Base-by-base conservation (phyloP, 2,888 invertebrate genomes). In the Cheiracanthium punctorium region DNA sequence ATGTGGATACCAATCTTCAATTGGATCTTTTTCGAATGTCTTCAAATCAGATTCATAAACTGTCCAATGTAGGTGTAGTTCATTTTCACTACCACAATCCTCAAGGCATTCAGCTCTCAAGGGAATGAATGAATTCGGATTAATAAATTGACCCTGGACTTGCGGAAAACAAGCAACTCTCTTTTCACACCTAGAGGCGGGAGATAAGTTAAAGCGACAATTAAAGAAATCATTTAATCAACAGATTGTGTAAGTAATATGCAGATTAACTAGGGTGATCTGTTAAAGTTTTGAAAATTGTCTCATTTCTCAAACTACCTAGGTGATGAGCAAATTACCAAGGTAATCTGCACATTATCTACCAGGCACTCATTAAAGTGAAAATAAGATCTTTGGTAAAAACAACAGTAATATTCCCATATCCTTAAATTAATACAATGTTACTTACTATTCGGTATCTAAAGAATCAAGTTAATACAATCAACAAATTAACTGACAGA, bases 91-190 rank as follows among this genome's bases (percentile, higher is more conserved):
- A 4, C 69, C 48, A 67, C 89, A 89, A 67, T 86, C 77, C 43
- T 81, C 81, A 30, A 79, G 28, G 70, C 89, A 89, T n/a, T 79
- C 80, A 1, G 77, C 88, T 58, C 52, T 52, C n/a, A 89, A 58
- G 12, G 88, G 88, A 10, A 89, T 65, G n/a, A 88, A 88, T 14
- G 74, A 65, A 29, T 79, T 86, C 1, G 89, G 89, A 48, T 89
- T 89, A 20, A 89, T 80, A 33, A 76, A 85, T 28, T 88, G 32
- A 0, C 89, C 89, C 37, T 79, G 52, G 17, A 73, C 64, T 20
- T 73, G 24, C 4, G 88, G 86, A 30, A 73, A 64, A 65, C 89
- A 89, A 28, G 89, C 82, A 33, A 80, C 77, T 8, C 72, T 33
- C 28, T 85, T 82, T 29, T 88, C 76, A 69, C 89, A 89, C 77